A percentile compares a stretch with the other conserved stretches of the same genome.
phyloP scores from a whole-genome alignment of 2,888 invertebrate species.

The Augochlorella aurata region DNA sequence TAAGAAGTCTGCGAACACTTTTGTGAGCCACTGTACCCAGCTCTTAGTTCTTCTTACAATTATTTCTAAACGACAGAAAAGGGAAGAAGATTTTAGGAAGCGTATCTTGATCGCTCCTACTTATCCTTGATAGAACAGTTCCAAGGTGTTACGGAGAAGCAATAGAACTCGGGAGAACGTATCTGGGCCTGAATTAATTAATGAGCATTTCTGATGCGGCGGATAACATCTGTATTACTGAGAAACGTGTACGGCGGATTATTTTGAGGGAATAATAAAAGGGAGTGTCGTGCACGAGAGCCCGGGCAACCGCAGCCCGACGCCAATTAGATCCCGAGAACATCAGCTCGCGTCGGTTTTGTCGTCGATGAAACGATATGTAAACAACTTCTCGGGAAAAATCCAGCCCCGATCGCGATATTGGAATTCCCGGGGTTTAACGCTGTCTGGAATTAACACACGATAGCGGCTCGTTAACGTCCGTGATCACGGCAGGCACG shows the following conservation, averaged over 20 bases:
- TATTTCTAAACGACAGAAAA: too few species aligned
- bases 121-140: not conserved
- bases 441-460: slow-evolving; percentile 59
- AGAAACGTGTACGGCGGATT: not conserved
- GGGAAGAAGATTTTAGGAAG: too few species aligned
- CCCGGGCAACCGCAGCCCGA: not conserved
- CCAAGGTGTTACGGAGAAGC: not conserved
- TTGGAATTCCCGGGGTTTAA: slow-evolving; percentile 39
- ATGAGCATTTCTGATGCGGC: not conserved
- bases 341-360: slow-evolving; percentile 22
- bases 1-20: too few species aligned
- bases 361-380: slow-evolving; percentile 47
- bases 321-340: slow-evolving; percentile 30
- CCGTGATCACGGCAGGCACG: slow-evolving; percentile 39
- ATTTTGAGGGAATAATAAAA: slow-evolving; percentile 5
- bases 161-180: not conserved
- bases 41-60: too few species aligned
- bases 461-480: slow-evolving; percentile 62
- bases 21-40: too few species aligned
- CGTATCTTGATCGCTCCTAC: too few species aligned
- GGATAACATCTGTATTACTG: not conserved
- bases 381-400: slow-evolving; percentile 45
- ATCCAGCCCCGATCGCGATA: slow-evolving; percentile 29
- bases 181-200: not conserved
- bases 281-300: not conserved